These are phyloP conservation scores for Sparidentex hasta DNA, from an alignment of 2,797 vertebrate genomes.

Conservation along the genomic window DNA sequence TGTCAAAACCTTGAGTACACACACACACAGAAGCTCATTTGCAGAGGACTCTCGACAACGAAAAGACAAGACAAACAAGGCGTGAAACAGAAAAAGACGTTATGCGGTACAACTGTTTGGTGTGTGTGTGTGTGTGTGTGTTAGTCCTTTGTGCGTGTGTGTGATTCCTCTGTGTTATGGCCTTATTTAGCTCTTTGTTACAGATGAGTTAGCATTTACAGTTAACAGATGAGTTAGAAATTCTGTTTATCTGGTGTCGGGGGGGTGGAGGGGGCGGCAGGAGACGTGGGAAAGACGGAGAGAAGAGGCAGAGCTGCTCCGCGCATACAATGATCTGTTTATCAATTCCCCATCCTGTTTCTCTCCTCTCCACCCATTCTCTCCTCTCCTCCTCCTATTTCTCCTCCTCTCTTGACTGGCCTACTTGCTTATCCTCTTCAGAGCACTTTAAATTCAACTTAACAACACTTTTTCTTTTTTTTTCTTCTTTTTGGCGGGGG, in stretches of 20 bases:
- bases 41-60: constrained; percentile 44
- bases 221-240: constrained; percentile 77
- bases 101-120: constrained; percentile 37
- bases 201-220: constrained; percentile 79
- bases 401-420: constrained; percentile 71
- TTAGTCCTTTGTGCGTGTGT: constrained; percentile 28
- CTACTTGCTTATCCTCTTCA: constrained; percentile 78
- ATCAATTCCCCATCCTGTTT: constrained; percentile 73
- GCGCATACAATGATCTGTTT: constrained; percentile 80
- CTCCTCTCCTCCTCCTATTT: constrained; percentile 64
- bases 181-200: constrained; percentile 78
- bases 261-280: constrained; percentile 39
- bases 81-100: constrained; percentile 59
- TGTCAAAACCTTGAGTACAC: constrained; percentile 67
- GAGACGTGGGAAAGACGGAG: constrained; percentile 66
- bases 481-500: background rate
- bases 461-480: constrained; percentile 46
- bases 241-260: constrained; percentile 71
- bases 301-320: constrained; percentile 62
- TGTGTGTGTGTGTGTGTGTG: constrained; percentile 36
- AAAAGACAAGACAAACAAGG: constrained; percentile 69
- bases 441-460: constrained; percentile 75
- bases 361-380: constrained; percentile 64
- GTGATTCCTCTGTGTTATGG: constrained; percentile 70
- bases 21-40: constrained; percentile 59